phyloP scores from a whole-genome alignment of 1,140 invertebrate species.

The Drosophila bifasciata region DNA sequence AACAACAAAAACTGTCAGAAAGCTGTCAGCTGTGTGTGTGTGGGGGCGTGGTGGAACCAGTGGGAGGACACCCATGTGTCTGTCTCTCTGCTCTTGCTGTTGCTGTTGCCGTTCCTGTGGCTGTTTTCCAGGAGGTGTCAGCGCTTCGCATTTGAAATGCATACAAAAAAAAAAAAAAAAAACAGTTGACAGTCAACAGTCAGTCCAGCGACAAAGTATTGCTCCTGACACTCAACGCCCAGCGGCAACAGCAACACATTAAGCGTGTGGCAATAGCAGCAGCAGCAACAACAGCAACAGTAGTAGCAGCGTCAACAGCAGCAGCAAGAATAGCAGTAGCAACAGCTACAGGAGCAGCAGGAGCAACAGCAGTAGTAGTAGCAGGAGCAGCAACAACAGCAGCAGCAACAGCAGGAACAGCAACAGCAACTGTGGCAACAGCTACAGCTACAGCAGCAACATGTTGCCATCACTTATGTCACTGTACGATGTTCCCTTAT shows the following conservation, averaged over 20 bases:
- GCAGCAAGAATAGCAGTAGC: constrained; percentile 17
- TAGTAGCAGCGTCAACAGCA: constrained; percentile 23
- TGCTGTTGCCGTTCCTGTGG: not conserved
- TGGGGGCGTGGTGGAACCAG: constrained; percentile 36
- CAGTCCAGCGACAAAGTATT: constrained; percentile 61
- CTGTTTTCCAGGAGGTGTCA: constrained; percentile 62
- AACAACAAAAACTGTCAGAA: constrained; percentile 84
- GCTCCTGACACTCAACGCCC: constrained; percentile 50
- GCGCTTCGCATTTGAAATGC: constrained; percentile 75
- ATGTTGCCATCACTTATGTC: constrained; percentile 48
- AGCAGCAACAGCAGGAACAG: constrained; percentile 13
- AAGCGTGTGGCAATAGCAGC: not conserved
- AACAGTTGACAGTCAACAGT: constrained; percentile 74
- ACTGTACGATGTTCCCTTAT: not conserved
- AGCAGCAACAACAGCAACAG: constrained; percentile 19
- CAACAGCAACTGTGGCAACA: no score
- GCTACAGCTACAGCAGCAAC: no score
- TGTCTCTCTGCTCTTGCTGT: constrained; percentile 12
- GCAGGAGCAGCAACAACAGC: constrained; percentile 17
- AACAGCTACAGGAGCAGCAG: constrained; percentile 19
- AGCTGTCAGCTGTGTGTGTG: constrained; percentile 73
- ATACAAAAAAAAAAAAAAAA: constrained; percentile 31
- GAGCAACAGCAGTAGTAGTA: constrained; percentile 33
- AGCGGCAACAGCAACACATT: constrained; percentile 46
- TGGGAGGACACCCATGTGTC: constrained; percentile 24